Conservation (phyloP, 2,113 vertebrate genomes). For the Nerophis ophidion region DNA sequence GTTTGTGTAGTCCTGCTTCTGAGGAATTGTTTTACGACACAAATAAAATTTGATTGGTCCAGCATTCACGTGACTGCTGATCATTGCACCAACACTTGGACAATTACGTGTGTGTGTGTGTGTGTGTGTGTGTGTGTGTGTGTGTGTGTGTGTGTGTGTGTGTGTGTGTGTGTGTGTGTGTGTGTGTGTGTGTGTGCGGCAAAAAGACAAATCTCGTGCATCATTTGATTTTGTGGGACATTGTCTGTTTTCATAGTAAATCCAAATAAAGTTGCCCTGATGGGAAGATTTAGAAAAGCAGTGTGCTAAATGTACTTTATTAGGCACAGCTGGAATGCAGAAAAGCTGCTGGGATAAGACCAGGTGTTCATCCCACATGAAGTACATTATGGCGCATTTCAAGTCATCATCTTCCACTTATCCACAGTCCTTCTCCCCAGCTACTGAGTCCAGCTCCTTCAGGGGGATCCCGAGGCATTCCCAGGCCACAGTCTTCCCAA, state of each 20-base stretch:
- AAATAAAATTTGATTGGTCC: background rate
- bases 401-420: no score
- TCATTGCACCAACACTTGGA: slow-evolving; percentile 39
- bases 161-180: slow-evolving; percentile 1
- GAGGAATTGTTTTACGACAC: slow-evolving; percentile 10
- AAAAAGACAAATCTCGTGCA: slow-evolving; percentile 51
- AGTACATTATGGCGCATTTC: no score
- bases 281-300: slow-evolving; percentile 44
- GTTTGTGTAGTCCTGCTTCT: slow-evolving; percentile 11
- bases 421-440: no score
- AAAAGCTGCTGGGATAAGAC: no score
- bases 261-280: slow-evolving; percentile 60
- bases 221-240: slow-evolving; percentile 59
- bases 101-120: slow-evolving; percentile 10
- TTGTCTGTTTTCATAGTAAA: slow-evolving; percentile 65
- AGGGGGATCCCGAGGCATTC: no score
- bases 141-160: no score
- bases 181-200: slow-evolving; percentile 38
- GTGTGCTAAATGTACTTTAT: background rate
- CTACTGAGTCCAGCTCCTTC: no score
- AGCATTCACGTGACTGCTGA: slow-evolving; percentile 34
- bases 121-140: no score
- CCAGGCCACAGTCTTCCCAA: no score
- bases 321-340: background rate
- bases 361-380: no score